Conservation (phyloP, 2,797 vertebrate species). For the Coilia nasus region DNA sequence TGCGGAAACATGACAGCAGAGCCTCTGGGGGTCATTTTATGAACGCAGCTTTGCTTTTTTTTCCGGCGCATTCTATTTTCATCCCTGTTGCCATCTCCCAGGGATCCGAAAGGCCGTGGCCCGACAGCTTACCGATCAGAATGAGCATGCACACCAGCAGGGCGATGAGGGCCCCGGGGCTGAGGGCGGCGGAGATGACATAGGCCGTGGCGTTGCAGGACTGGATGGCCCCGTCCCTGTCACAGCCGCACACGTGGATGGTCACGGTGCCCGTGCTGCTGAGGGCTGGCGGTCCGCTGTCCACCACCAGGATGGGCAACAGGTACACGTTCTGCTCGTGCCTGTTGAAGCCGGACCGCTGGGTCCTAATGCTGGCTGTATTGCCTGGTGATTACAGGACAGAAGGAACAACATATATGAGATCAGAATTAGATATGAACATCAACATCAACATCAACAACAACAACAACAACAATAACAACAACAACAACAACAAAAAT, state of each 20-base stretch:
- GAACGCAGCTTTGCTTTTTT: neutral
- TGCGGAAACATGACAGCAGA: neutral
- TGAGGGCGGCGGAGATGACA: slow-evolving; percentile 86
- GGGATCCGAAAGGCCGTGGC: too few relatives aligned
- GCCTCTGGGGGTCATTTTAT: neutral
- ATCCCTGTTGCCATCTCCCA: neutral
- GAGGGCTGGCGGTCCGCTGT: slow-evolving; percentile 89
- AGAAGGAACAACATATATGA: neutral
- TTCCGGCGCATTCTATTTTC: too few relatives aligned
- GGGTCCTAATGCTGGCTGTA: slow-evolving; percentile 88
- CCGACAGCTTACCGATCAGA: slow-evolving; percentile 86
- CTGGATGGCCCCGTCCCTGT: slow-evolving; percentile 88
- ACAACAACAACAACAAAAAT: too few relatives aligned
- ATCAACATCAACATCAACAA: too few relatives aligned
- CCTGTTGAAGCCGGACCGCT: slow-evolving; percentile 90
- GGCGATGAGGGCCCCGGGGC: slow-evolving; percentile 95
- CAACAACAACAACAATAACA: too few relatives aligned
- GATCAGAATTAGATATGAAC: too few relatives aligned
- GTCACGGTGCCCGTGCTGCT: slow-evolving; percentile 97
- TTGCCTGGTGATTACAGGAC: slow-evolving; percentile 79
- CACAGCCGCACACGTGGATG: slow-evolving; percentile 92
- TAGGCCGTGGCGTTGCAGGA: slow-evolving; percentile 95
- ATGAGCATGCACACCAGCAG: slow-evolving; percentile 95
- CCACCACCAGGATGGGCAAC: slow-evolving; percentile 93
- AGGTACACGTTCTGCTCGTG: slow-evolving; percentile 95